A percentile compares a stretch with the other conserved stretches of the same genome.
Conservation (phyloP, 1,140 invertebrate genomes). For the Chionoecetes opilio region DNA sequence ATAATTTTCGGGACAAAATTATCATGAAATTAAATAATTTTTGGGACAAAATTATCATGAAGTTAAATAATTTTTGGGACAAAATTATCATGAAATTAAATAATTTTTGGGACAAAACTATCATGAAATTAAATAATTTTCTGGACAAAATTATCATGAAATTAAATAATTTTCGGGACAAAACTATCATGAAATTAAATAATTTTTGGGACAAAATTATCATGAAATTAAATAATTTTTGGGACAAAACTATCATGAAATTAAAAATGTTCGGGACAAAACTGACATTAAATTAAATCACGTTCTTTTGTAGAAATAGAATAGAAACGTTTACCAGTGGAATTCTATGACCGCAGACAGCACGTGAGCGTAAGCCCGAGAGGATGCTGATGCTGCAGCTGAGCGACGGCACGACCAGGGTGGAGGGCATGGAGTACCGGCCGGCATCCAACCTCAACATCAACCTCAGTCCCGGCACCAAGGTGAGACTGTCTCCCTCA, state of each 20-base stretch:
- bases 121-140: too few relatives aligned
- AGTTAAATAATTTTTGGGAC: too few relatives aligned
- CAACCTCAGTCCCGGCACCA: constrained; percentile 66
- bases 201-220: too few relatives aligned
- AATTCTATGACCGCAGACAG: neutral
- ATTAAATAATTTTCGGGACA: too few relatives aligned
- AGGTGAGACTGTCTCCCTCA: constrained; percentile 36
- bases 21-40: too few relatives aligned
- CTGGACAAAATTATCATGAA: too few relatives aligned
- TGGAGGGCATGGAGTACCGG: constrained; percentile 67
- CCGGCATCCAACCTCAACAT: constrained; percentile 35
- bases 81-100: too few relatives aligned
- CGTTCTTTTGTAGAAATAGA: neutral
- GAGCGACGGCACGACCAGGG: constrained; percentile 60
- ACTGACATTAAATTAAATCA: neutral
- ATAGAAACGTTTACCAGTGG: neutral
- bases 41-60: too few relatives aligned
- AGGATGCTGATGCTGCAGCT: constrained; percentile 68
- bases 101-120: too few relatives aligned
- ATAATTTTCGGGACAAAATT: too few relatives aligned
- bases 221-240: neutral
- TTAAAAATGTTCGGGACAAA: neutral
- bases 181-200: too few relatives aligned
- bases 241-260: too few relatives aligned
- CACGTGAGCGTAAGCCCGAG: constrained; percentile 58